phyloP scores from a whole-genome alignment of 2,113 vertebrate species.

The Plotosus lineatus region DNA sequence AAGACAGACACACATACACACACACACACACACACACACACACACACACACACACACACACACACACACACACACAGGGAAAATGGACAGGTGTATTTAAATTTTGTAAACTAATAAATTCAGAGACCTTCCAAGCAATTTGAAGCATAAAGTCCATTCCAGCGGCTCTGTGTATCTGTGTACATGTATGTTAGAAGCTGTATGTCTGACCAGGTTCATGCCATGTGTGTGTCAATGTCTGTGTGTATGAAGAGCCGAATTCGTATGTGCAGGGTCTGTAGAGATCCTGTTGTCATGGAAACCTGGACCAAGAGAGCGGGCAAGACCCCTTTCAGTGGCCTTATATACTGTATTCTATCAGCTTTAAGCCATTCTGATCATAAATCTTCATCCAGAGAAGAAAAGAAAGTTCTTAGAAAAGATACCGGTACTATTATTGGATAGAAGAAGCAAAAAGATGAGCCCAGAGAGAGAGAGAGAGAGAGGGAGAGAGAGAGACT shows the following conservation, averaged over 20 bases:
- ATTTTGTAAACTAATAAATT: not conserved
- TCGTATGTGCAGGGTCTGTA: constrained; percentile 62
- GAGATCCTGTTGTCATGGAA: constrained; percentile 71
- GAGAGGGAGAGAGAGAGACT: not conserved
- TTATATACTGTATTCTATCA: constrained; percentile 70
- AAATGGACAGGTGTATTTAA: not conserved
- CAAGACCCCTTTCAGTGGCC: constrained; percentile 64
- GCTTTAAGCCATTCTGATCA: constrained; percentile 62
- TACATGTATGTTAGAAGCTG: not conserved
- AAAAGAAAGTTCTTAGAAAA: not conserved
- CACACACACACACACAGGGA: not conserved
- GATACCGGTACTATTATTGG: not conserved
- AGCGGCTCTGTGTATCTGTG: constrained; percentile 25
- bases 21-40: constrained; percentile 3
- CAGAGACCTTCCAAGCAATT: not conserved
- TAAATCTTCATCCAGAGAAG: constrained; percentile 59
- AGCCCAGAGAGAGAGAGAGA: not conserved
- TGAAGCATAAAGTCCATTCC: constrained; percentile 2
- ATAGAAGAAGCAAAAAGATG: not conserved
- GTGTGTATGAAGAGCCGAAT: constrained; percentile 74
- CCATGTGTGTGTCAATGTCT: constrained; percentile 57
- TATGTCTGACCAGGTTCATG: constrained; percentile 60
- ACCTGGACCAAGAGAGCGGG: constrained; percentile 64
- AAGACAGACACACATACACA: not conserved
- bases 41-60: not conserved